These are phyloP conservation scores for Pseudolaguvia tuberculata DNA, from an alignment of 2,113 vertebrate species.

Conservation along the genomic window DNA sequence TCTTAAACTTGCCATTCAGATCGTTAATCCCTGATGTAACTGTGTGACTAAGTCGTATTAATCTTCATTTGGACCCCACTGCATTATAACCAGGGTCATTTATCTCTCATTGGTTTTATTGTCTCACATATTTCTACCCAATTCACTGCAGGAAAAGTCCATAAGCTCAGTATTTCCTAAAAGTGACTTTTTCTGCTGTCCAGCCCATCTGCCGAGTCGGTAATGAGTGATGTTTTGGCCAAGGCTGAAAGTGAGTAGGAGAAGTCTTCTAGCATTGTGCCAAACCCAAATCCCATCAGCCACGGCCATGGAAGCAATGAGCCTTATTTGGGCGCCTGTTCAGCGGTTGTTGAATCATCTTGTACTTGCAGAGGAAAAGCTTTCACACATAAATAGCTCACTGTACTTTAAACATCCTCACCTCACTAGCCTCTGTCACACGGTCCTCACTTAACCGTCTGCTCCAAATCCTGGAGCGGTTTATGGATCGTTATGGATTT, in stretches of 20 bases:
- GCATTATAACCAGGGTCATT: neutral
- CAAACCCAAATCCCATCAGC: conserved; percentile 47
- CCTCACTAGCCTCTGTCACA: conserved; percentile 31
- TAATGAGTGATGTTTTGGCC: conserved; percentile 26
- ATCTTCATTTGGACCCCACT: neutral
- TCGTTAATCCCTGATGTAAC: no score
- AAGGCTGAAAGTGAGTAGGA: conserved; percentile 30
- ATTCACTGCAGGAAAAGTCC: neutral
- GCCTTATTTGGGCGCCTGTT: conserved; percentile 58
- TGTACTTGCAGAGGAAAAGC: conserved; percentile 51
- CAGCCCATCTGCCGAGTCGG: conserved; percentile 36
- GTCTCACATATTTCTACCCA: neutral
- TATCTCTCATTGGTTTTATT: neutral
- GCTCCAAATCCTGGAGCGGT: conserved; percentile 11
- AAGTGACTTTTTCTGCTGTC: neutral
- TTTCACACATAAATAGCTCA: conserved; percentile 56
- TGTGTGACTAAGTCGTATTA: no score
- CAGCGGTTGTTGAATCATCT: conserved; percentile 56
- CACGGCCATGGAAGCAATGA: conserved; percentile 54
- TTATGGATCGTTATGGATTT: conserved; percentile 27
- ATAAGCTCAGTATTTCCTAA: conserved; percentile 31
- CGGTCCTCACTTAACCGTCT: conserved; percentile 34
- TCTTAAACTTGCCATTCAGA: no score
- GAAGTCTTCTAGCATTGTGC: conserved; percentile 3
- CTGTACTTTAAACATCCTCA: conserved; percentile 47